Percentiles rank a stretch among this genome's conserved stretches.
These are phyloP conservation scores for Sturnira hondurensis DNA, from an alignment of 2,113 vertebrate genomes.

Conservation along the genomic window DNA sequence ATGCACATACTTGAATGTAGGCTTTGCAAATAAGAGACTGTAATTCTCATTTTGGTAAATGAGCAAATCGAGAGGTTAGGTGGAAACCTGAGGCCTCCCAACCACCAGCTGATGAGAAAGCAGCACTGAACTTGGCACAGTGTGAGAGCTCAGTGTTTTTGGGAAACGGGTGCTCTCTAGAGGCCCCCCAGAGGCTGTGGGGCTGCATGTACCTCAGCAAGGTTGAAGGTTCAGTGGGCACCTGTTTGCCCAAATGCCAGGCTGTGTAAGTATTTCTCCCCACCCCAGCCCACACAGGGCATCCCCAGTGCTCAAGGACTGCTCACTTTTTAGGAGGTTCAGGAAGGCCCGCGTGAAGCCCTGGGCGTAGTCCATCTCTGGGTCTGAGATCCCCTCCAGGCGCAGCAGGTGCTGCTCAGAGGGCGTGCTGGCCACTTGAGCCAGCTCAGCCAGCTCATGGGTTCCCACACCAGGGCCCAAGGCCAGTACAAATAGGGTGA, in stretches of 20 bases:
- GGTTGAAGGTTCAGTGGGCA: not conserved
- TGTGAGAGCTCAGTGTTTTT: not conserved
- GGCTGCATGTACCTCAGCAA: not conserved
- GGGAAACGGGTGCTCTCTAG: not conserved
- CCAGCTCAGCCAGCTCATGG: conserved; percentile 79
- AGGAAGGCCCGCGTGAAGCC: conserved; percentile 86
- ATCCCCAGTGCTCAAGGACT: not conserved
- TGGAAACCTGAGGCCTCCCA: not conserved
- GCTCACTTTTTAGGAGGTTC: conserved; percentile 85
- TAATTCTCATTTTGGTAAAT: not conserved
- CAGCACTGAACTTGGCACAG: not conserved
- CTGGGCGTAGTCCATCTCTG: conserved; percentile 80
- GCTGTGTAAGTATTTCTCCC: not conserved
- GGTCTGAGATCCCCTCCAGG: conserved; percentile 67
- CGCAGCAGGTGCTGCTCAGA: conserved; percentile 85
- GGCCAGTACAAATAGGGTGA: conserved; percentile 84
- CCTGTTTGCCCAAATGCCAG: not conserved
- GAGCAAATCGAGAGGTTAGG: not conserved
- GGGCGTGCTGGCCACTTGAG: conserved; percentile 82
- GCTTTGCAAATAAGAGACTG: not conserved
- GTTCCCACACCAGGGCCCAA: conserved; percentile 78
- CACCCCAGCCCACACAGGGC: not conserved
- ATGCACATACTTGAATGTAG: not conserved
- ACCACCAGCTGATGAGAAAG: not conserved
- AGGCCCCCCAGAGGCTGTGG: not conserved